These are phyloP conservation scores for Acromyrmex echinatior DNA, from an alignment of 1,140 invertebrate species.

Conservation along the genomic window DNA sequence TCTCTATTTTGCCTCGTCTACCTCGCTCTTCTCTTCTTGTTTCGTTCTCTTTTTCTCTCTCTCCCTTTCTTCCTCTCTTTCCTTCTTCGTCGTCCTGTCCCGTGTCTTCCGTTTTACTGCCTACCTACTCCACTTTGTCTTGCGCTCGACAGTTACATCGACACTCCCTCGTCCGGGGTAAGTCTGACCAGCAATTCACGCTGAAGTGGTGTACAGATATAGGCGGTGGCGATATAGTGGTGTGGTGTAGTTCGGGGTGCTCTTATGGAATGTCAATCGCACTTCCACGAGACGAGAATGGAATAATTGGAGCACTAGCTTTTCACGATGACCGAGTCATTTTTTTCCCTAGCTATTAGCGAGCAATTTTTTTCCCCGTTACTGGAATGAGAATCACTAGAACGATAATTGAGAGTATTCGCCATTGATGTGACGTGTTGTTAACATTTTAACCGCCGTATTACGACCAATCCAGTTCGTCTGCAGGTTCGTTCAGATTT, in stretches of 20 bases:
- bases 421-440: not conserved
- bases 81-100: not conserved
- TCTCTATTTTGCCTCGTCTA: constrained; percentile 24
- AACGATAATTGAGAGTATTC: not conserved
- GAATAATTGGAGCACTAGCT: constrained; percentile 54
- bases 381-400: not conserved
- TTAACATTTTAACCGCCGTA: not conserved
- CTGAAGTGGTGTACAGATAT: constrained; percentile 18
- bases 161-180: constrained; percentile 48
- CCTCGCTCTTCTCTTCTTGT: no score
- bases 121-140: constrained; percentile 65
- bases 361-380: not conserved
- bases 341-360: constrained; percentile 13
- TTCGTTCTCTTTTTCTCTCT: not conserved
- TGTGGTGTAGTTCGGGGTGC: not conserved
- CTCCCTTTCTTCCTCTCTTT: no score
- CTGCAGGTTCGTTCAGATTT: not conserved
- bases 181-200: constrained; percentile 51
- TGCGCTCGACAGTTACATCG: constrained; percentile 63
- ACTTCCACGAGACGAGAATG: constrained; percentile 14
- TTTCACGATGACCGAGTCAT: constrained; percentile 29
- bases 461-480: not conserved
- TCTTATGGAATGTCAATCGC: constrained; percentile 38
- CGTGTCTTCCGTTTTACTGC: not conserved
- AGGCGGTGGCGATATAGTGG: not conserved